Conservation (phyloP, 1,140 invertebrate genomes). For the Bradysia coprophila region DNA sequence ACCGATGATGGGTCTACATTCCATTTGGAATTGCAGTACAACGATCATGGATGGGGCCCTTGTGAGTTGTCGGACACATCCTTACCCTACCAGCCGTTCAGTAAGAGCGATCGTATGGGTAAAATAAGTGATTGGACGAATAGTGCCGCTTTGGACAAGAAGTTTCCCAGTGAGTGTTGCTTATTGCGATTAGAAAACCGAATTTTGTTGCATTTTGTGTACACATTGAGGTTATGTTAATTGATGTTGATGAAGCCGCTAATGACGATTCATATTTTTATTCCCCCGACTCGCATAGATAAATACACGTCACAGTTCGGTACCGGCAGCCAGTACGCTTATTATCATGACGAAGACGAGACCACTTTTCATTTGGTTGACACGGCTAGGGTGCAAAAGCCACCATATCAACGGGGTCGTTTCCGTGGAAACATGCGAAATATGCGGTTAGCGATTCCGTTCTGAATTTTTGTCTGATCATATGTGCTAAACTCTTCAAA, state of each 20-base stretch:
- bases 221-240: not conserved
- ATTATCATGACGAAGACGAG: conserved; percentile 96
- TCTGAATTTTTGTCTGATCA: not conserved
- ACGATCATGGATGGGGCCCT: conserved; percentile 75
- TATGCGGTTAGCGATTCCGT: conserved; percentile 25
- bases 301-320: conserved; percentile 95
- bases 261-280: not conserved
- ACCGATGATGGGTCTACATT: too few relatives aligned
- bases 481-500: not conserved
- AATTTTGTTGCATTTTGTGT: not conserved
- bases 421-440: conserved; percentile 69
- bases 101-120: conserved; percentile 89
- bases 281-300: conserved; percentile 42
- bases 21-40: too few relatives aligned
- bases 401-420: conserved; percentile 73
- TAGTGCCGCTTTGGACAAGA: conserved; percentile 84
- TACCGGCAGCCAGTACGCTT: conserved; percentile 86
- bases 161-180: conserved; percentile 69
- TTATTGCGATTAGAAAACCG: not conserved
- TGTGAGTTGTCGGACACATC: conserved; percentile 85
- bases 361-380: conserved; percentile 96
- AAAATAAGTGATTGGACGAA: conserved; percentile 98
- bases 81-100: conserved; percentile 96
- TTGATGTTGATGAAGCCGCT: not conserved
- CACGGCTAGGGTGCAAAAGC: conserved; percentile 77